These are phyloP conservation scores for Coracopsis vasa DNA, from an alignment of 2,113 vertebrate species.

Conservation along the genomic window DNA sequence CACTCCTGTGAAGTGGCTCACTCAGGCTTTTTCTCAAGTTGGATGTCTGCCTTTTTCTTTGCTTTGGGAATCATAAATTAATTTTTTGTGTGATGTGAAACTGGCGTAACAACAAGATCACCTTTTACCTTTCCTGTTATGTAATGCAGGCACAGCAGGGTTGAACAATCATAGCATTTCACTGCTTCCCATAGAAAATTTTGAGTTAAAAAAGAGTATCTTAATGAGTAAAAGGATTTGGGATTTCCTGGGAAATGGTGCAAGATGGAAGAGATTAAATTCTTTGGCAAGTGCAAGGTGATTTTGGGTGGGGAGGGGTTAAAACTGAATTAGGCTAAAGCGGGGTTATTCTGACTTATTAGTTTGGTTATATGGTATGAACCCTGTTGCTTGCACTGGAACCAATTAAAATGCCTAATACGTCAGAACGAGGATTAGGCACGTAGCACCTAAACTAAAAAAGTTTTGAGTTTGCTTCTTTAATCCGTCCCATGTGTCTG, in stretches of 20 bases:
- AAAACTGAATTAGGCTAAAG: background rate
- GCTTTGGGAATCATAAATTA: background rate
- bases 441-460: background rate
- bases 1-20: background rate
- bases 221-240: background rate
- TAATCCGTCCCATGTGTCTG: background rate
- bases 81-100: background rate
- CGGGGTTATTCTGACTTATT: background rate
- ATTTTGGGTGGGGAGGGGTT: background rate
- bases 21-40: background rate
- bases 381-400: background rate
- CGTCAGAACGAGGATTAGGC: fast-evolving
- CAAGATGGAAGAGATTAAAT: background rate
- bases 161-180: background rate
- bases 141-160: background rate
- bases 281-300: background rate
- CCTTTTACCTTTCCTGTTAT: background rate
- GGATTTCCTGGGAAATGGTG: background rate
- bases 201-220: background rate
- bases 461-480: background rate
- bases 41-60: background rate
- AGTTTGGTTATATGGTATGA: background rate
- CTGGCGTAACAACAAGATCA: background rate
- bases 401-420: background rate
- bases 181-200: background rate